Conservation (phyloP, 1,140 invertebrate species). For the Aporrectodea caliginosa region DNA sequence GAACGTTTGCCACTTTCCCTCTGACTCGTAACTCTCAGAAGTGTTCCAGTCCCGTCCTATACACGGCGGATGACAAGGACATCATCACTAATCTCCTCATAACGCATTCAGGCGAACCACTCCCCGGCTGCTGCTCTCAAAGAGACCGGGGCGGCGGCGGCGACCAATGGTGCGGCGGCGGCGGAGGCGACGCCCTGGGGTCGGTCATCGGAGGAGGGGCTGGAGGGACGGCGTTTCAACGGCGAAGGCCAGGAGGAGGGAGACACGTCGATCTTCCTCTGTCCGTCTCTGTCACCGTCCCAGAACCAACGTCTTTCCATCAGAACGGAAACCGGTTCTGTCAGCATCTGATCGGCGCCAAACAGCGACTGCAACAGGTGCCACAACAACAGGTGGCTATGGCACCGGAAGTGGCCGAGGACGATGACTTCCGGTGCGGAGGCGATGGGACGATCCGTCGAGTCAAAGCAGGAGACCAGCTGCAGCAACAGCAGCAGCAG, state of each 20-base stretch:
- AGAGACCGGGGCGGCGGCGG: no score
- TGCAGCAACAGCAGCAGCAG: not conserved
- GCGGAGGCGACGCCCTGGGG: no score
- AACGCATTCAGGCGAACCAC: slow-evolving; percentile 18
- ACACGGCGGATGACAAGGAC: slow-evolving; percentile 3
- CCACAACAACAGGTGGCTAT: no score
- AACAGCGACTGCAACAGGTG: no score
- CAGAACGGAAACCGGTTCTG: not conserved
- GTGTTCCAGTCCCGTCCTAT: no score
- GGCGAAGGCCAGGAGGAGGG: not conserved
- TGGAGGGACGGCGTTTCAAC: no score
- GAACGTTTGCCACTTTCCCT: not conserved
- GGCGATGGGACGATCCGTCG: no score
- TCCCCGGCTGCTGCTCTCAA: not conserved
- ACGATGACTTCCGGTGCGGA: no score
- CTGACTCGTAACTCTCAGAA: not conserved
- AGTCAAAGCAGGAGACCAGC: not conserved
- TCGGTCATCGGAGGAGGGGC: not conserved
- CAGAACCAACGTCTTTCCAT: slow-evolving; percentile 23
- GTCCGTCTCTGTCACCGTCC: slow-evolving; percentile 25
- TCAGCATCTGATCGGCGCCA: slow-evolving; percentile 2
- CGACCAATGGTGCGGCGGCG: not conserved
- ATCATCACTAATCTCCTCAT: slow-evolving; percentile 19
- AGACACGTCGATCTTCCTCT: not conserved
- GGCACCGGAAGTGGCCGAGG: no score